Evolutionary conservation across 1,140 invertebrate genomes (phyloP).

Genomic region (Drosophila yakuba): DNA sequence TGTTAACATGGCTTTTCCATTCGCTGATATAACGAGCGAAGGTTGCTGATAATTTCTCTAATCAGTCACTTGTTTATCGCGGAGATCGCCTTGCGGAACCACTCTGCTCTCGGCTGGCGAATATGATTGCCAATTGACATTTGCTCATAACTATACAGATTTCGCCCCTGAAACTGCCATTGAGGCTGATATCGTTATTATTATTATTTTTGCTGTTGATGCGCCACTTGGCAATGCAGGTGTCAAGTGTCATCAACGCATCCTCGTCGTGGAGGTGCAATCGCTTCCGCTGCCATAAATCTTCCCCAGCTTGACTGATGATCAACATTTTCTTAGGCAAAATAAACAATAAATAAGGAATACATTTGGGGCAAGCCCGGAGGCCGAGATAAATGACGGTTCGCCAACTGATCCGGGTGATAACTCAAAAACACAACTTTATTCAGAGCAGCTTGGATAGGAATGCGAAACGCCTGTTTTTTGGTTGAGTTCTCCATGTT

Average conservation of each 20-base stretch:
- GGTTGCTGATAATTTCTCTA: constrained; percentile 72
- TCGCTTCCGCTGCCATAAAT: constrained; percentile 73
- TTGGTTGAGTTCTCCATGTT: constrained; percentile 32
- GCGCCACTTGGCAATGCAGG: constrained; percentile 41
- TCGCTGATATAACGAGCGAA: constrained; percentile 56
- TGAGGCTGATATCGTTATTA: constrained; percentile 34
- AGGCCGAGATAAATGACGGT: constrained; percentile 29
- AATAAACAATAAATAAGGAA: constrained; percentile 13
- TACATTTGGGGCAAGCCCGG: constrained; percentile 19
- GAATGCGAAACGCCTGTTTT: constrained; percentile 25
- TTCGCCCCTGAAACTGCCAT: constrained; percentile 47
- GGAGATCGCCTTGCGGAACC: constrained; percentile 68
- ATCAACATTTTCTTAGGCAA: constrained; percentile 42
- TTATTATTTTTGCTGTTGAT: constrained; percentile 14
- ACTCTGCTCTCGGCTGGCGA: constrained; percentile 20
- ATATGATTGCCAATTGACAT: constrained; percentile 61
- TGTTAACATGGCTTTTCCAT: constrained; percentile 64
- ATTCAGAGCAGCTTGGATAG: constrained; percentile 12
- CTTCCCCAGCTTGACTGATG: constrained; percentile 42
- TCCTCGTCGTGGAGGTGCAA: constrained; percentile 46
- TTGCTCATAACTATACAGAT: constrained; percentile 45
- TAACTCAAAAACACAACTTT: constrained; percentile 17
- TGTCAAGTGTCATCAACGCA: constrained; percentile 58
- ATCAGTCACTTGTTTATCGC: constrained; percentile 66
- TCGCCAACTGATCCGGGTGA: constrained; percentile 30